Base-by-base conservation (phyloP, 2,797 vertebrate genomes). In the Pseudochaenichthys georgianus region DNA sequence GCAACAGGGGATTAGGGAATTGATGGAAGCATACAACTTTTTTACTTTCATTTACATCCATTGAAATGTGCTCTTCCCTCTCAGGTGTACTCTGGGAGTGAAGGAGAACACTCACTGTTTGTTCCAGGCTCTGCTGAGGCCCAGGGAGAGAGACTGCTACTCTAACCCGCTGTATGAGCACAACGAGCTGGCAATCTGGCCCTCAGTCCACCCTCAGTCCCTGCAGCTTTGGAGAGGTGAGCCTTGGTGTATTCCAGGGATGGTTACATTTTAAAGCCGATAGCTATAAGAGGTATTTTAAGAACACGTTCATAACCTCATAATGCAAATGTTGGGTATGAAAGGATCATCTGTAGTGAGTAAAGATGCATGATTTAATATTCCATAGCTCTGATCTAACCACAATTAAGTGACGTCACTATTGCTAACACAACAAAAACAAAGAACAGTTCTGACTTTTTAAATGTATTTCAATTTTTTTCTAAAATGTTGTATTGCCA, bases 161-260 rank as follows among this genome's bases (percentile, higher is more conserved):
- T 79, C 79, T 19, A 98, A 97, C 82, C 95, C 95, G 0, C 87
- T 98, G 38, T 97, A 95, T 53, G 80, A 94, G 0, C 85, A 43
- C 84, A 97, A 94, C 31, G 75, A 94, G 28, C 68, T 96, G 69
- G 95, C 95, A 34, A 95, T 96, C 84, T 98, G 96, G 96, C 97
- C 96, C n/a, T 97, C 96, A 0, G 94, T 96, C 7, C 96, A 97
- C 81, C 96, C 96, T 23, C 97, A 97, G 92, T 96, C 96, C 78
- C 84, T 98, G 82, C 92, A 95, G 74, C 95, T 99, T 1, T 96
- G 96, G 96, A 94, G 89, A 92, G 96, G 97, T 97, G 73, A 90
- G 92, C 0, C 2, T 6, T 2, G 0, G 13, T 38, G 9, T 42
- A 42, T 62, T 62, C 16, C 8, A 38, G 6, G 34, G 34, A 38